phyloP scores from a whole-genome alignment of 2,888 invertebrate species.

The Caenorhabditis doughertyi region DNA sequence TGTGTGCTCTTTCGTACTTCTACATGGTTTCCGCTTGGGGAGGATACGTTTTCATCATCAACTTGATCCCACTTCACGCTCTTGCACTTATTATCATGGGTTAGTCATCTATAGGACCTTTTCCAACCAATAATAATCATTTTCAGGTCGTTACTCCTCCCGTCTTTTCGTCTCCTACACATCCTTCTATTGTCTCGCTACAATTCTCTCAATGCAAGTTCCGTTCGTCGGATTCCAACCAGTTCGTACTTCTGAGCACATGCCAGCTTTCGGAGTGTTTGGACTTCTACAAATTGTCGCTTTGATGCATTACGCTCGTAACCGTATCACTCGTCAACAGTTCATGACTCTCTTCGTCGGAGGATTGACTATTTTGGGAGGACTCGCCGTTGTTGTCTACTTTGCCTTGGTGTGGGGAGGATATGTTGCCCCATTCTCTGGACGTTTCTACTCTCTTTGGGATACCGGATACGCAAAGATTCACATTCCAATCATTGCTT shows the following conservation, averaged over 20 bases:
- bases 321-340: constrained; percentile 79
- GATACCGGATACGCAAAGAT: constrained; percentile 99
- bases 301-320: constrained; percentile 78
- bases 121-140: neutral
- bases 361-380: constrained; percentile 88
- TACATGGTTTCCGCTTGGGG: constrained; percentile 99
- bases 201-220: constrained; percentile 95
- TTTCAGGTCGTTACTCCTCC: constrained; percentile 71
- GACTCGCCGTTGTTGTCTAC: constrained; percentile 89
- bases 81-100: constrained; percentile 94
- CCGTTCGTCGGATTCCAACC: constrained; percentile 94
- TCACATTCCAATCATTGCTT: constrained; percentile 99
- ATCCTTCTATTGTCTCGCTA: constrained; percentile 96
- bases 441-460: constrained; percentile 98
- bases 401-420: constrained; percentile 84
- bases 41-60: constrained; percentile 99
- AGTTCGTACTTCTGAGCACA: constrained; percentile 98
- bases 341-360: constrained; percentile 87
- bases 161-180: constrained; percentile 88
- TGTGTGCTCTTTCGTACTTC: constrained; percentile 96
- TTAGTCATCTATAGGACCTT: constrained; percentile 86
- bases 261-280: constrained; percentile 99
- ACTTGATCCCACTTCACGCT: constrained; percentile 97
- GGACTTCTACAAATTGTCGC: constrained; percentile 87
- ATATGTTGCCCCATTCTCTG: constrained; percentile 96